A percentile compares a stretch with the other conserved stretches of the same genome.
These are phyloP conservation scores for Lepidurus couesii DNA, from an alignment of 1,140 invertebrate genomes.

Conservation along the genomic window DNA sequence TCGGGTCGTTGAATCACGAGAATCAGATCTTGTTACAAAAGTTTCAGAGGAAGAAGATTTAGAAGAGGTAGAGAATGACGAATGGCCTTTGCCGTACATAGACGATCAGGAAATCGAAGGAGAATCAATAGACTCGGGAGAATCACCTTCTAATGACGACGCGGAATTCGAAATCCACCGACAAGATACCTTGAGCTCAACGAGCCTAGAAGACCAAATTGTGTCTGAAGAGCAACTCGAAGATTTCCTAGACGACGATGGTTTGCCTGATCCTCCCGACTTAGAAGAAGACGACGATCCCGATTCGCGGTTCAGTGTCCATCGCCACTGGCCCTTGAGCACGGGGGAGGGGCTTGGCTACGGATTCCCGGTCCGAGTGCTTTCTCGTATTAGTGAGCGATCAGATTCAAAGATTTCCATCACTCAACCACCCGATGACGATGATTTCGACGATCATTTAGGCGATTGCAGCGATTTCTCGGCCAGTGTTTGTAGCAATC, in stretches of 20 bases:
- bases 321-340: conserved; percentile 17
- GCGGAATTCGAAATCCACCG: conserved; percentile 26
- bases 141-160: conserved; percentile 29
- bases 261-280: conserved; percentile 28
- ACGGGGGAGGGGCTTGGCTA: conserved; percentile 24
- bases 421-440: neutral
- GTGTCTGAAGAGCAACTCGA: conserved; percentile 31
- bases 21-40: neutral
- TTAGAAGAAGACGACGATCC: conserved; percentile 28
- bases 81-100: neutral
- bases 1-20: neutral
- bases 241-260: conserved; percentile 34
- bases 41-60: neutral
- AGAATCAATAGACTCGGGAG: neutral
- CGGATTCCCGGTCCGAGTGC: conserved; percentile 33
- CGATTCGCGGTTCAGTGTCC: neutral
- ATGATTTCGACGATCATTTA: conserved; percentile 26
- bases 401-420: conserved; percentile 33
- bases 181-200: conserved; percentile 35
- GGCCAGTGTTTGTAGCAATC: conserved; percentile 25
- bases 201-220: conserved; percentile 34
- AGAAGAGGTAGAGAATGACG: neutral
- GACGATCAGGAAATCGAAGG: neutral
- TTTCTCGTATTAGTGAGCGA: conserved; percentile 32
- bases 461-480: conserved; percentile 33